phyloP scores from a whole-genome alignment of 1,140 invertebrate genomes.

The Scaptomyza montana region DNA sequence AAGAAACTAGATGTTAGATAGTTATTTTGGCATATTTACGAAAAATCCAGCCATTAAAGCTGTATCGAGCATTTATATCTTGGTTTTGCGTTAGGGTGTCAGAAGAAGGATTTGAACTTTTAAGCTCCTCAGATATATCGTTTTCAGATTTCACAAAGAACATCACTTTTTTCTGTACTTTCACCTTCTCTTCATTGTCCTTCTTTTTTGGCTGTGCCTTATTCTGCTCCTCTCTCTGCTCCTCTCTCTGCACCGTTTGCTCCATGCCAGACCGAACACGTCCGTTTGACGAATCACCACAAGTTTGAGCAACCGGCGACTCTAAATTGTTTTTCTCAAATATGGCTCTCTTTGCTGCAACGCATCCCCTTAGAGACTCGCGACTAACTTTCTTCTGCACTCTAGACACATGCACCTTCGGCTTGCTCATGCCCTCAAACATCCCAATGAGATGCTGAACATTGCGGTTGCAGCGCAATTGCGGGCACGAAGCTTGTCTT shows the following conservation, averaged over 20 bases:
- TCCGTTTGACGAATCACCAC: neutral
- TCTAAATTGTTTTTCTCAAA: slow-evolving; percentile 7
- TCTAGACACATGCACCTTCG: neutral
- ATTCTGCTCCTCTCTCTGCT: too few relatives aligned
- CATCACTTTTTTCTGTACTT: too few relatives aligned
- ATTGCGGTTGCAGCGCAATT: neutral
- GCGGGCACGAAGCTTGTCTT: neutral
- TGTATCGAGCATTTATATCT: neutral
- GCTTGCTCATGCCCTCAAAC: slow-evolving; percentile 22
- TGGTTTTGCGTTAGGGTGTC: neutral
- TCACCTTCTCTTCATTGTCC: too few relatives aligned
- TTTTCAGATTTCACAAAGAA: too few relatives aligned
- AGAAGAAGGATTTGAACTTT: too few relatives aligned
- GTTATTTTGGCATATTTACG: neutral
- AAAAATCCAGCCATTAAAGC: neutral
- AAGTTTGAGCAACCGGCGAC: neutral
- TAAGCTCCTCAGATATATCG: too few relatives aligned
- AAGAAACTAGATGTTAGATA: neutral
- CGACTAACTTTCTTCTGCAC: neutral
- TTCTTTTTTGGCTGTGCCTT: too few relatives aligned
- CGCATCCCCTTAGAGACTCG: slow-evolving; percentile 1
- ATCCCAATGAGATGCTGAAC: slow-evolving; percentile 26
- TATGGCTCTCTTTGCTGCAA: slow-evolving; percentile 26
- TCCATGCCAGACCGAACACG: neutral
- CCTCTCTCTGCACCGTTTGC: too few relatives aligned